phyloP scores from a whole-genome alignment of 2,888 invertebrate species.

The Acrocyrtus sp. region DNA sequence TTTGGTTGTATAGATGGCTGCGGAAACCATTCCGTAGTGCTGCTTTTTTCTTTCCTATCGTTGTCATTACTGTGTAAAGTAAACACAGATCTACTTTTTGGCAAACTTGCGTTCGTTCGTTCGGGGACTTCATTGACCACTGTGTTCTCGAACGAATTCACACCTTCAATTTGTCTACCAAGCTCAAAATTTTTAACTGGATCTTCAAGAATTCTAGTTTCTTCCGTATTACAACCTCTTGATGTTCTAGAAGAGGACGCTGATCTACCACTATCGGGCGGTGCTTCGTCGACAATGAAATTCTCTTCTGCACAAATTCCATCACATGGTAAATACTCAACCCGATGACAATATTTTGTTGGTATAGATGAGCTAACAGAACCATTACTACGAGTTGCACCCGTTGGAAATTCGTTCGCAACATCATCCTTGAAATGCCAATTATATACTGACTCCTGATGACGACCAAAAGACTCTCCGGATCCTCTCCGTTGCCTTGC shows the following conservation, averaged over 20 bases:
- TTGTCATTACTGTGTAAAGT: neutral
- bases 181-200: conserved; percentile 27
- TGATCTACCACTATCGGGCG: conserved; percentile 54
- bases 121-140: neutral
- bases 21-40: too few relatives aligned
- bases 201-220: conserved; percentile 60
- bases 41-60: too few relatives aligned
- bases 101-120: neutral
- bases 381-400: conserved; percentile 28
- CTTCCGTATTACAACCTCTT: conserved; percentile 61
- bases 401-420: conserved; percentile 7
- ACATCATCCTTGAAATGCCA: conserved; percentile 35
- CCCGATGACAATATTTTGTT: conserved; percentile 53
- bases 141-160: neutral
- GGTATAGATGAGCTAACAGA: conserved; percentile 20
- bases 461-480: conserved; percentile 7
- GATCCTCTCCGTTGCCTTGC: conserved; percentile 19
- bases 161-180: conserved; percentile 2
- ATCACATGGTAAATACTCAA: conserved; percentile 62
- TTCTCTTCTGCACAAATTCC: conserved; percentile 62
- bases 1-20: too few relatives aligned
- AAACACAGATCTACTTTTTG: neutral
- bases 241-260: conserved; percentile 60
- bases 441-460: conserved; percentile 41
- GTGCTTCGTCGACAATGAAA: conserved; percentile 41